These are phyloP conservation scores for Idaea dimidiata DNA, from an alignment of 2,888 invertebrate genomes.

Conservation along the genomic window DNA sequence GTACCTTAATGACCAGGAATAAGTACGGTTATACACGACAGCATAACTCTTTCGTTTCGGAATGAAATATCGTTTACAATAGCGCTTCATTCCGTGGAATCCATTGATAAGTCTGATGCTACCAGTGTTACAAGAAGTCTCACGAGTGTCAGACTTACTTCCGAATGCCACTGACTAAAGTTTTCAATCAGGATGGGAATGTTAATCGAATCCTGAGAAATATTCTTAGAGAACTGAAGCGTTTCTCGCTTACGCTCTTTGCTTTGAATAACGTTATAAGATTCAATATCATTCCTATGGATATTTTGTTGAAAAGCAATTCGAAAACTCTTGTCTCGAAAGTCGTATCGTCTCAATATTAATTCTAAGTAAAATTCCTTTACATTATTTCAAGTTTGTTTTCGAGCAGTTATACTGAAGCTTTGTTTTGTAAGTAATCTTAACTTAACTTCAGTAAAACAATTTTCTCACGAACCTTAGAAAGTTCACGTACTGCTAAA, in stretches of 20 bases:
- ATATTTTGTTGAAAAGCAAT: slow-evolving; percentile 19
- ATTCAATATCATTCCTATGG: neutral
- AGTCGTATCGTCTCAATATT: slow-evolving; percentile 6
- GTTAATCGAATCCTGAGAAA: slow-evolving; percentile 23
- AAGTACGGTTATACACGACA: slow-evolving; percentile 39
- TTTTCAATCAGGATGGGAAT: slow-evolving; percentile 26
- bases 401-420: neutral
- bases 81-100: slow-evolving; percentile 76
- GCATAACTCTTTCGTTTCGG: slow-evolving; percentile 57
- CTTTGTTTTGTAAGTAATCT: neutral
- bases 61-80: slow-evolving; percentile 72
- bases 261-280: slow-evolving; percentile 3
- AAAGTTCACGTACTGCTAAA: neutral
- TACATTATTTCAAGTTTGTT: neutral
- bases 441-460: neutral
- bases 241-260: neutral
- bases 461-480: neutral
- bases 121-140: slow-evolving; percentile 77
- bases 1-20: slow-evolving; percentile 39
- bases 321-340: slow-evolving; percentile 5
- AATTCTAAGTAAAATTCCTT: neutral
- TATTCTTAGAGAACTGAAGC: neutral
- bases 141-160: slow-evolving; percentile 53
- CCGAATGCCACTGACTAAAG: slow-evolving; percentile 27
- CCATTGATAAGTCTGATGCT: slow-evolving; percentile 79